Evolutionary conservation across 2,888 invertebrate genomes (phyloP).

Genomic region (Synergus laeviventris): DNA sequence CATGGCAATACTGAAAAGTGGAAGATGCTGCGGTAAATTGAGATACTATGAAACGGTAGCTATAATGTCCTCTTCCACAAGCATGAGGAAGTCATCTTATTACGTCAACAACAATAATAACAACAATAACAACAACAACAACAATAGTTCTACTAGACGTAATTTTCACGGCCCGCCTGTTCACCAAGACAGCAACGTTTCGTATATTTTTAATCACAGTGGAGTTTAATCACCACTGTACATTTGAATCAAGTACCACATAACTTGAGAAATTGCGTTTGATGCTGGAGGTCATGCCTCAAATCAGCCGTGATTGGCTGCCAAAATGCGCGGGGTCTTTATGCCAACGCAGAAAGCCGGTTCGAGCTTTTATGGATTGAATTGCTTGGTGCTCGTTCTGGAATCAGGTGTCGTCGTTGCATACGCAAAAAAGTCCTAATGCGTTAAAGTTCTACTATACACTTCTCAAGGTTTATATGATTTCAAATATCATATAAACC

Average conservation of each 20-base stretch:
- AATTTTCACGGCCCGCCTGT: constrained; percentile 61
- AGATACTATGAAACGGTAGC: constrained; percentile 92
- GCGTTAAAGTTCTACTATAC: neutral
- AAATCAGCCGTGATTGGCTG: constrained; percentile 26
- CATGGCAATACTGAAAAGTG: constrained; percentile 89
- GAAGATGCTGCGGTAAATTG: constrained; percentile 90
- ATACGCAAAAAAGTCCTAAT: neutral
- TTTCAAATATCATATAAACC: neutral
- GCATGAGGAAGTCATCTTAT: constrained; percentile 90
- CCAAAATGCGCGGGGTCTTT: neutral
- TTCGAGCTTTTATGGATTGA: neutral
- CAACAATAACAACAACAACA: constrained; percentile 58
- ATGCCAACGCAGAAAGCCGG: neutral
- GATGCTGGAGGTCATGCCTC: neutral
- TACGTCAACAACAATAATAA: constrained; percentile 83
- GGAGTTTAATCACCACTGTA: constrained; percentile 79
- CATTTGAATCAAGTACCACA: neutral
- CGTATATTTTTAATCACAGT: constrained; percentile 84
- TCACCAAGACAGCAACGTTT: constrained; percentile 80
- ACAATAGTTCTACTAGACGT: constrained; percentile 74
- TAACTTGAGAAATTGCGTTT: constrained; percentile 4
- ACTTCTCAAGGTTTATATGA: neutral
- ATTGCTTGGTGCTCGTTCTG: neutral
- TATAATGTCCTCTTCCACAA: constrained; percentile 90
- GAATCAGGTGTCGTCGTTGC: neutral